Base-by-base conservation (phyloP, 2,888 invertebrate genomes). In the Arenicola marina region DNA sequence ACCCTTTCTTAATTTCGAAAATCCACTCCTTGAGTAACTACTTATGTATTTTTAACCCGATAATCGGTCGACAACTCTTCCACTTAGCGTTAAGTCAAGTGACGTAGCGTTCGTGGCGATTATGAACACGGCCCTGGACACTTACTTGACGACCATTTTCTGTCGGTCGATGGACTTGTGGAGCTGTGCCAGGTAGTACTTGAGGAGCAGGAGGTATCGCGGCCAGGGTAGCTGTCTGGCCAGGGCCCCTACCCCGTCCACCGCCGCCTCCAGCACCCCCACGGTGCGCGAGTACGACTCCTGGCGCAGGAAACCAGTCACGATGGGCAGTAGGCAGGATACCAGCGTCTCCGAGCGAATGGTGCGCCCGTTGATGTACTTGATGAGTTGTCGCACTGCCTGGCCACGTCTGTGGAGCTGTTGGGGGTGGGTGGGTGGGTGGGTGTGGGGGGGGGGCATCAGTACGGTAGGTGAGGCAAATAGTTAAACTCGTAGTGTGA, bases 181-280 rank as follows among this genome's bases (percentile, higher is more conserved):
- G 79, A 98, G 86, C 83, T 90, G 89, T 60, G 87, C 87, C 38
- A 98, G 85, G 81, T 94, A 95, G 73, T 89, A 87, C 73, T 91
- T 91, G 2, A 98, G 84, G 38, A 95, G 86, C 0, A 89, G 87
- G 76, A 92, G 90, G 75, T 97, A 97, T 63, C 92, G 90, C 75
- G 91, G 89, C 97, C 97, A 97, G 0, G 95, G 92, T 38, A 95
- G 84, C 54, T 91, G 84, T 72, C 87, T 87, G 75, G 92, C 92
- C 58, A 92, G 88, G 0, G 88, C 88, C 7, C 54, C 90, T 4
- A 95, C 84, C 0, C 91, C 88, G 78, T 92, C 92, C 65, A 95
- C 91, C 0, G 93, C 91, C 0, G 91, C 90, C 78, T 95, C 94
- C 51, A 95, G 86, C 0, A 96, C 84, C 33, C 73, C 73, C 15